Percentiles rank a stretch among this genome's conserved stretches.
These are phyloP conservation scores for Gymnarchus niloticus DNA, from an alignment of 2,113 vertebrate genomes.

Conservation along the genomic window DNA sequence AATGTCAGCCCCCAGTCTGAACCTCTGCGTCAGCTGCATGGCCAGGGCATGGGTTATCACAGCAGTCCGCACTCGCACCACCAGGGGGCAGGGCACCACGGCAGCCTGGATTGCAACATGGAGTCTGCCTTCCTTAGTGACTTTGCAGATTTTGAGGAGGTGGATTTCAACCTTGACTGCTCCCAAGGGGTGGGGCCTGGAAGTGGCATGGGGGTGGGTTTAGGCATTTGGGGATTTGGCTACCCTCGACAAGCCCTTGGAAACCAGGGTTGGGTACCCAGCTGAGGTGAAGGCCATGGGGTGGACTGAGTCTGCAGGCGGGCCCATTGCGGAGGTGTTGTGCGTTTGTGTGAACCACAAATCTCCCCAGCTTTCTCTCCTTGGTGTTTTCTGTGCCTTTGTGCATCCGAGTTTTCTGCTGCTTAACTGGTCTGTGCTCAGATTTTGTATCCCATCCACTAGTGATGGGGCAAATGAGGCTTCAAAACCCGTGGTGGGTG, in stretches of 20 bases:
- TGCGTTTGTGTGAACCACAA: not conserved
- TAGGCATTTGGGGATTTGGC: constrained; percentile 62
- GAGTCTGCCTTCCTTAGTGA: constrained; percentile 94
- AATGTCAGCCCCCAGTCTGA: not conserved
- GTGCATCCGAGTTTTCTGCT: not conserved
- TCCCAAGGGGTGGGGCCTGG: constrained; percentile 80
- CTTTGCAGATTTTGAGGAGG: constrained; percentile 89
- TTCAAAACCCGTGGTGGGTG: no score
- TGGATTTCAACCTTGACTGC: constrained; percentile 93
- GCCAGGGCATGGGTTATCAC: not conserved
- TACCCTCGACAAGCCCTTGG: constrained; percentile 70
- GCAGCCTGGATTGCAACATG: constrained; percentile 85
- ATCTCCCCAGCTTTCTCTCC: not conserved
- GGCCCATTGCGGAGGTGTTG: not conserved
- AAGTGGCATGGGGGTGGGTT: constrained; percentile 72
- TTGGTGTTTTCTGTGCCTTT: constrained; percentile 3
- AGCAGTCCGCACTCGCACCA: constrained; percentile 55
- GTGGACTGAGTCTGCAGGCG: no score
- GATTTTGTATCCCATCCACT: no score
- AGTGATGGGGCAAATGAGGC: no score
- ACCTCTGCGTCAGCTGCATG: not conserved
- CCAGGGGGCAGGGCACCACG: constrained; percentile 82
- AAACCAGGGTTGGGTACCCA: constrained; percentile 95
- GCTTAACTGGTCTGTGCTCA: not conserved
- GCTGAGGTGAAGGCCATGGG: constrained; percentile 37